These are phyloP conservation scores for Riptortus pedestris DNA, from an alignment of 1,140 invertebrate species.

Conservation along the genomic window DNA sequence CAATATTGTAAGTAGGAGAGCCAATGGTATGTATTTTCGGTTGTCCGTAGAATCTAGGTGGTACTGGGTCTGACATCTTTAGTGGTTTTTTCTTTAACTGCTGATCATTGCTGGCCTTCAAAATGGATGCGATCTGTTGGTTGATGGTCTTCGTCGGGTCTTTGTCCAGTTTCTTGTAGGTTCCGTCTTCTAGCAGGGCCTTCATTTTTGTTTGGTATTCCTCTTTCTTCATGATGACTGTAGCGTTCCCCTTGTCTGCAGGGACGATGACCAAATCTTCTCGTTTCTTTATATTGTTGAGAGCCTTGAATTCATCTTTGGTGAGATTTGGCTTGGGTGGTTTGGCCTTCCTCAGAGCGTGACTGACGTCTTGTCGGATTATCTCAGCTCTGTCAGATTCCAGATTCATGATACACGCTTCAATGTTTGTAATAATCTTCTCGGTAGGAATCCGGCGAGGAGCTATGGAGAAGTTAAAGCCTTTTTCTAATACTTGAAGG, in stretches of 20 bases:
- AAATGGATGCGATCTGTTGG: slow-evolving; percentile 7
- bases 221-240: slow-evolving; percentile 27
- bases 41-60: slow-evolving; percentile 24
- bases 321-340: not conserved
- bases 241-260: slow-evolving; percentile 33
- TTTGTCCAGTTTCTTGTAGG: slow-evolving; percentile 25
- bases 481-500: not conserved
- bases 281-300: not conserved
- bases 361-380: not conserved
- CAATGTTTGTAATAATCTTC: no score
- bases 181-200: slow-evolving; percentile 21
- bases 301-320: not conserved
- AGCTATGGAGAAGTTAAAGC: not conserved
- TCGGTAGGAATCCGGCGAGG: no score
- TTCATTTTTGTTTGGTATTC: slow-evolving; percentile 29
- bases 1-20: no score
- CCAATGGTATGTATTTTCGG: no score
- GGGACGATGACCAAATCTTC: slow-evolving; percentile 28
- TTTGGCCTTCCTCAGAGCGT: not conserved
- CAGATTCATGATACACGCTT: not conserved
- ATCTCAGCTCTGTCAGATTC: not conserved
- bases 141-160: slow-evolving; percentile 21
- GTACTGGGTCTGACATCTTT: not conserved
- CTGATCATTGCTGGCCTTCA: not conserved
- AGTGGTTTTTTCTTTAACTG: not conserved